phyloP scores from a whole-genome alignment of 2,797 vertebrate genomes.

The Scolopax rusticola region DNA sequence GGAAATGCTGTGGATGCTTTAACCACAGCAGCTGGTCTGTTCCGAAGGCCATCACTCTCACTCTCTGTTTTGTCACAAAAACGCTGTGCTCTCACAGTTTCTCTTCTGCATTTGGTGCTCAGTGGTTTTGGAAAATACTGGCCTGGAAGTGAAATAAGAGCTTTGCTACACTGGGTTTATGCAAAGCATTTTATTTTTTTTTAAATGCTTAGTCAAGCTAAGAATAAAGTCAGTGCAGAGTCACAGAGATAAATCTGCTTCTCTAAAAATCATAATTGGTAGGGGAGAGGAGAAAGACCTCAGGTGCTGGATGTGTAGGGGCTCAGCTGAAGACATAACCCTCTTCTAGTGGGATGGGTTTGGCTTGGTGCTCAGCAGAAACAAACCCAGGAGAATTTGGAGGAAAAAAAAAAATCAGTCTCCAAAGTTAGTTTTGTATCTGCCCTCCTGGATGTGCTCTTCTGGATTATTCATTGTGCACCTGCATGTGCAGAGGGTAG shows the following conservation, averaged over 20 bases:
- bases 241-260: background rate
- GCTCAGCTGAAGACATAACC: background rate
- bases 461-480: background rate
- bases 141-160: slow-evolving; percentile 26
- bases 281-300: background rate
- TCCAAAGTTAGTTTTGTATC: background rate
- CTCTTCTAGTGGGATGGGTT: background rate
- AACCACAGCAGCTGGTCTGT: background rate
- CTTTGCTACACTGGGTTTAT: background rate
- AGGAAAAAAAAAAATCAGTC: background rate
- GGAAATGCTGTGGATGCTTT: background rate
- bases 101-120: slow-evolving; percentile 53
- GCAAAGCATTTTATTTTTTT: background rate
- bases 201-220: background rate
- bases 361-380: background rate
- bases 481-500: fast-evolving
- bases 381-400: background rate
- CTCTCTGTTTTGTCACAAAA: slow-evolving; percentile 8
- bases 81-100: slow-evolving; percentile 20
- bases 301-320: background rate
- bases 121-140: background rate
- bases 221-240: slow-evolving; percentile 3
- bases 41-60: background rate
- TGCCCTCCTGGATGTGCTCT: background rate
- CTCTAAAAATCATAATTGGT: background rate